Base-by-base conservation (phyloP, 2,888 invertebrate genomes). In the Lochmaea crataegi region DNA sequence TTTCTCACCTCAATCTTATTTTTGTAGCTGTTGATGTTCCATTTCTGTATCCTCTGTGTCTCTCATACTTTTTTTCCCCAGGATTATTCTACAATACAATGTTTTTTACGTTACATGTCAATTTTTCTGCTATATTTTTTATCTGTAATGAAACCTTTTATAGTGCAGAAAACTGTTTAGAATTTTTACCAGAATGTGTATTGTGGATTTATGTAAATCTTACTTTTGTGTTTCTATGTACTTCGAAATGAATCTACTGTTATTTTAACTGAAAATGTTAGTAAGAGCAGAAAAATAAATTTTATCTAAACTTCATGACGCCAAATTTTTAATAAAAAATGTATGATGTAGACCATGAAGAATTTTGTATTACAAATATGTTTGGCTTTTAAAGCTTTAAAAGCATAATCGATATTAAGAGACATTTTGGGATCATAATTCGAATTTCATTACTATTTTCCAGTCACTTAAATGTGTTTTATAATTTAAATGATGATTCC, bases 311-410 rank as follows among this genome's bases (percentile, higher is more conserved):
- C 42, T 51, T n/a, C 14, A 48, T n/a, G 14, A 45, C 14, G 51
- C 14, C n/a, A 51, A 51, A 51, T n/a, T 51, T 51, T 14, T 51
- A 48, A n/a, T 51, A 51, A n/a, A 51, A 53, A 9, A 53, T 38
- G 32, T 38, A 53, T 10, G 18, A 18, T 16, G 45, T 45, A 38
- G 32, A 45, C 45, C 11, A 45, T 45, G 45, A 45, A 45, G 14
- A 45, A 45, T 45, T 45, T 14, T 45, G 14, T 12, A 45, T 45
- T 45, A 14, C 11, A 45, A 45, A 45, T 14, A 45, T 10, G 56
- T 56, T 26, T 5, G 58, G 32, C 58, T 58, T 58, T 58, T 58
- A 26, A 57, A 58, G 58, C 57, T 57, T 57, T 57, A 51, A 51
- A 51, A 51, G 51, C 53, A 16, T 53, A 18, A 18, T 53, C 18